Base-by-base conservation (phyloP, 1,140 invertebrate genomes). In the Penaeus chinensis region DNA sequence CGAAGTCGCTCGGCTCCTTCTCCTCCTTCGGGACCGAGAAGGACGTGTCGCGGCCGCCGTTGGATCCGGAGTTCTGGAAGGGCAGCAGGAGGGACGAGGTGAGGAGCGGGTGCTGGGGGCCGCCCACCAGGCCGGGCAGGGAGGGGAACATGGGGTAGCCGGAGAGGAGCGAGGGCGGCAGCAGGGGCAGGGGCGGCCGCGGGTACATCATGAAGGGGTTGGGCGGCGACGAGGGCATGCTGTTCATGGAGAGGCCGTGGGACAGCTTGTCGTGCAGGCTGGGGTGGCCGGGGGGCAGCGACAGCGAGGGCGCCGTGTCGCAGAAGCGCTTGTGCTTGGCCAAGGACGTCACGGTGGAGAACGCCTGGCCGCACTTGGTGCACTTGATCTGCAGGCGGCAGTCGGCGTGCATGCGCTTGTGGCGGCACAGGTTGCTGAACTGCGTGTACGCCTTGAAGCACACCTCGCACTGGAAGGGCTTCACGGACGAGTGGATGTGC, bases 341-440 rank as follows among this genome's bases (percentile, higher is more conserved):
- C 84, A 94, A 91, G 47, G 93, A 97, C 2, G 97, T 97, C 19
- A 96, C 94, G 0, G 97, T 98, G 62, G 95, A 96, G 93, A 99
- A 99, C 24, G 96, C 95, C 91, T 98, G 96, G 16, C 95, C 95
- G 92, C 98, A 99, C 94, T 98, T 98, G 90, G 94, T 94, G 93
- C 98, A 99, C 93, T 98, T 97, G 89, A 97, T 96, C 92, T 96
- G 94, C 92, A 95, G 95, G 90, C 96, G 95, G 91, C 97, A 97
- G 91, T 96, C 96, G 22, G 96, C 95, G 93, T 99, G 99, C 97
- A 99, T 99, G 89, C 99, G 96, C 92, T 99, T 99, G 93, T 99
- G 99, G 27, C 99, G 95, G 92, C 99, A 99, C 90, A 99, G 94
- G 92, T 99, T 99, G 20, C 98, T 99, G 92, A 99, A 99, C 93